phyloP scores from a whole-genome alignment of 1,140 invertebrate genomes.

The Caerostris extrusa region DNA sequence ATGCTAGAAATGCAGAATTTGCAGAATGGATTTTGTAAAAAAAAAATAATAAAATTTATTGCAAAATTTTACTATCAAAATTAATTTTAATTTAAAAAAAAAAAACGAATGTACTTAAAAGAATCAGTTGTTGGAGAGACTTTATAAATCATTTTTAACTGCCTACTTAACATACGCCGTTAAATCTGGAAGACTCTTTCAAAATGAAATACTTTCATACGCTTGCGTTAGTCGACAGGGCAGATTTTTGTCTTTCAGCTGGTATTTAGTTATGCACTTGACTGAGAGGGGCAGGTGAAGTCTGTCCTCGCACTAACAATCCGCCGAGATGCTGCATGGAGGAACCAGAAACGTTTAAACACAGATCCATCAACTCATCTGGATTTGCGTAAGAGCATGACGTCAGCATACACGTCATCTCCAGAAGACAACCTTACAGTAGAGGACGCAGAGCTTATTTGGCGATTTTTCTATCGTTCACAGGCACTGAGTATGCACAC shows the following conservation, averaged over 20 bases:
- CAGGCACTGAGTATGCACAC: not conserved
- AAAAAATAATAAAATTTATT: too few species aligned
- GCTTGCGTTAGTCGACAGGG: too few species aligned
- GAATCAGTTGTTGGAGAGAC: too few species aligned
- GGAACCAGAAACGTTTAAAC: conserved; percentile 48
- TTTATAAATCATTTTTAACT: too few species aligned
- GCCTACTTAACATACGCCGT: too few species aligned
- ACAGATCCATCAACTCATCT: conserved; percentile 45
- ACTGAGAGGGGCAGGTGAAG: conserved; percentile 13
- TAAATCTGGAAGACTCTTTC: too few species aligned
- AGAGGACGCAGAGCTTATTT: not conserved
- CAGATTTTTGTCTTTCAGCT: not conserved
- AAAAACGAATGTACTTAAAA: too few species aligned
- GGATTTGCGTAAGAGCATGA: conserved; percentile 44
- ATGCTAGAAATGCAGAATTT: too few species aligned
- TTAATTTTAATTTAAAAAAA: too few species aligned
- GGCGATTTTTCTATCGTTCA: conserved; percentile 8
- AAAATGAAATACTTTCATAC: too few species aligned
- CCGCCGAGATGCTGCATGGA: not conserved
- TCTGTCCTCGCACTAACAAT: conserved; percentile 32
- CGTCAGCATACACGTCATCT: not conserved
- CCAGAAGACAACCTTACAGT: conserved; percentile 18
- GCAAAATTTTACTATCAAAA: too few species aligned
- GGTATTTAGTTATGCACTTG: conserved; percentile 14
- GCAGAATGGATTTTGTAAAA: too few species aligned